Conservation (phyloP, 2,797 vertebrate genomes). For the Arrhamphus sclerolepis region DNA sequence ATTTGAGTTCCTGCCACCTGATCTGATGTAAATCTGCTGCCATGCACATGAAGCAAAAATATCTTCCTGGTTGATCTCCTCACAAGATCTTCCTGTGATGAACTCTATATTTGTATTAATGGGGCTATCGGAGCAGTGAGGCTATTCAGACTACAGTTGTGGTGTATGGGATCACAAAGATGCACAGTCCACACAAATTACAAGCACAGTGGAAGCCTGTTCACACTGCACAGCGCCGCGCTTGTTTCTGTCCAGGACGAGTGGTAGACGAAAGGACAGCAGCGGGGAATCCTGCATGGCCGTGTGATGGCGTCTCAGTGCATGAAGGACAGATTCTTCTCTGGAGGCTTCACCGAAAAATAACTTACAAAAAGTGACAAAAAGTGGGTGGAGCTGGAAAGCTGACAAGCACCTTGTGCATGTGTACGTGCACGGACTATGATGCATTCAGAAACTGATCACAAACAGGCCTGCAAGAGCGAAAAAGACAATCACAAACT, state of each 20-base stretch:
- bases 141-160: conserved; percentile 32
- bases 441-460: conserved; percentile 44
- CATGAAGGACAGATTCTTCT: conserved; percentile 72
- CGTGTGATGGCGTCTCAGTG: conserved; percentile 64
- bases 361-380: conserved; percentile 23
- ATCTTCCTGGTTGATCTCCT: conserved; percentile 9
- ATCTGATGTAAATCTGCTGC: background rate
- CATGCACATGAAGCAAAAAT: background rate
- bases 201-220: conserved; percentile 53
- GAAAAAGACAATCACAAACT: too few species aligned
- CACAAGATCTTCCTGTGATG: conserved; percentile 35
- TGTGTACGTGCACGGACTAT: too few species aligned
- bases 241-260: conserved; percentile 68
- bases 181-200: conserved; percentile 50
- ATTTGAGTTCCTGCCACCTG: too few species aligned
- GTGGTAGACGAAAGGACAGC: conserved; percentile 46
- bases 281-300: conserved; percentile 59
- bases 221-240: conserved; percentile 42
- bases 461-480: too few species aligned
- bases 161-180: conserved; percentile 58
- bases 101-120: conserved; percentile 21
- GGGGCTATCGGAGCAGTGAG: conserved; percentile 16
- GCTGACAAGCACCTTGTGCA: conserved; percentile 44
- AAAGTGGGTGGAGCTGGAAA: background rate
- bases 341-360: conserved; percentile 52